phyloP scores from a whole-genome alignment of 2,113 vertebrate species.

The Chionomys nivalis region DNA sequence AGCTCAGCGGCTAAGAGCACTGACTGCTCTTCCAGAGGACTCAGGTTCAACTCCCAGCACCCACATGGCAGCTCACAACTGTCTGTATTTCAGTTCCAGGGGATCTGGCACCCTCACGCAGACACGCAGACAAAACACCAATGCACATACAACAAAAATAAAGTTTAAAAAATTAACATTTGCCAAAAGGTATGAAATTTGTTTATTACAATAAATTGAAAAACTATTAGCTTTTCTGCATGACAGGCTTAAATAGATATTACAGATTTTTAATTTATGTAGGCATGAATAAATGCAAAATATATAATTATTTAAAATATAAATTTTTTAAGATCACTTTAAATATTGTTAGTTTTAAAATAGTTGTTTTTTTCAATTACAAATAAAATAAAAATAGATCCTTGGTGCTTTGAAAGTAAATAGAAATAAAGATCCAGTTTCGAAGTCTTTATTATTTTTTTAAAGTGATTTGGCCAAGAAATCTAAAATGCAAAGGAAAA shows the following conservation, averaged over 20 bases:
- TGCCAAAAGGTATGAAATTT: not conserved
- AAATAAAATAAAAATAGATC: slow-evolving; percentile 14
- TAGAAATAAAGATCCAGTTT: not conserved
- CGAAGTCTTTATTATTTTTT: not conserved
- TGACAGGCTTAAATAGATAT: not conserved
- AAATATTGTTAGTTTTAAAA: not conserved
- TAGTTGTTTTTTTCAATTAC: slow-evolving; percentile 4
- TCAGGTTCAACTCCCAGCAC: no score
- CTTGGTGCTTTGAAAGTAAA: not conserved
- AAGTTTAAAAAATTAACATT: not conserved
- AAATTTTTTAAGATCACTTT: not conserved
- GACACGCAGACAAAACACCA: no score
- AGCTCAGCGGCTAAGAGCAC: no score
- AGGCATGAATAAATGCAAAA: not conserved
- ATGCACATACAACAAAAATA: no score
- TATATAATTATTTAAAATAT: not conserved
- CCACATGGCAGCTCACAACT: no score
- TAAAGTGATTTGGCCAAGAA: not conserved
- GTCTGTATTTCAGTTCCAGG: no score
- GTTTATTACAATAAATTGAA: not conserved
- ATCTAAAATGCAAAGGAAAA: not conserved
- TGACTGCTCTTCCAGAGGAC: no score
- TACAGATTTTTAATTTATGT: not conserved
- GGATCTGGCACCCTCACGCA: no score
- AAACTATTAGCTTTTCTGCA: not conserved